Conservation (phyloP, 2,888 invertebrate genomes). For the Cheilosia soror region DNA sequence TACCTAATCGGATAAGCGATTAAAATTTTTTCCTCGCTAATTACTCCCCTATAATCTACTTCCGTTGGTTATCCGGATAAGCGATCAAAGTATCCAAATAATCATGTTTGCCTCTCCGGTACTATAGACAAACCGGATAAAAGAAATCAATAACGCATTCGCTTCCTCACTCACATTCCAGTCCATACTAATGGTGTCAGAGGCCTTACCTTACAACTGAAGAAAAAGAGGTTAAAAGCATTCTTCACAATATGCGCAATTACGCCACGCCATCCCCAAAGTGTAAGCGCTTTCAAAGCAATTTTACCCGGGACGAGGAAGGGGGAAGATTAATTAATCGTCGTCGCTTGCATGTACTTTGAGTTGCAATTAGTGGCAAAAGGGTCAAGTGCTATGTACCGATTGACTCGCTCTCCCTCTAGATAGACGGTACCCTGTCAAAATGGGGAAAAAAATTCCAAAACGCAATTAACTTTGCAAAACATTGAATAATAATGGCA, state of each 20-base stretch:
- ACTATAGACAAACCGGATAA: not conserved
- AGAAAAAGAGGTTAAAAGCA: constrained; percentile 35
- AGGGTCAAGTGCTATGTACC: constrained; percentile 60
- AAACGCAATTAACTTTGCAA: constrained; percentile 69
- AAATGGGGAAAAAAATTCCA: constrained; percentile 5
- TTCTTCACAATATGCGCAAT: constrained; percentile 43
- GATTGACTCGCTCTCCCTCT: constrained; percentile 22
- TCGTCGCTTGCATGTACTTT: constrained; percentile 38
- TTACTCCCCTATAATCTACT: no score
- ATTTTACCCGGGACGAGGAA: constrained; percentile 5
- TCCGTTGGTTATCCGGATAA: no score
- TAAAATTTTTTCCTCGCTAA: no score
- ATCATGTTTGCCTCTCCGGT: not conserved
- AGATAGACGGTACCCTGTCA: constrained; percentile 11
- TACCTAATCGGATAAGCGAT: no score
- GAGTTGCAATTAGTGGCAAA: constrained; percentile 56
- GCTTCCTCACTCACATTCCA: not conserved
- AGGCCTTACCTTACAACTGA: not conserved
- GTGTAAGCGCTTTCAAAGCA: constrained; percentile 18
- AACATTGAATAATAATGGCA: constrained; percentile 57
- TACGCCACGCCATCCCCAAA: constrained; percentile 42
- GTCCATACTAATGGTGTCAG: not conserved
- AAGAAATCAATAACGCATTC: not conserved
- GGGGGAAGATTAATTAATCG: constrained; percentile 60
- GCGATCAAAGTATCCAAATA: no score